A percentile compares a stretch with the other conserved stretches of the same genome.
Conservation (phyloP, 2,113 vertebrate genomes). For the Fulmarus glacialis region DNA sequence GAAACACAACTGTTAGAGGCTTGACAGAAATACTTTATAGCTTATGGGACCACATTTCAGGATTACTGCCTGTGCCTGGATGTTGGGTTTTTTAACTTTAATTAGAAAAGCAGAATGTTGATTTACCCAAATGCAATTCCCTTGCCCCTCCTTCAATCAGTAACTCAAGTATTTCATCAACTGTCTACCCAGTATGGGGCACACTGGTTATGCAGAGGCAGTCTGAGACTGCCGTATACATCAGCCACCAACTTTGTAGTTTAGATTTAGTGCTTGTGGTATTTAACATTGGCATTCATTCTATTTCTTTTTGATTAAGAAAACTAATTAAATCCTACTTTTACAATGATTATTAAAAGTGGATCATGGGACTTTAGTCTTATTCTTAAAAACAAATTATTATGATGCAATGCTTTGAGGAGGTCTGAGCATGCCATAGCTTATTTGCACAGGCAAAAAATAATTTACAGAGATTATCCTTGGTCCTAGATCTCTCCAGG, state of each 20-base stretch:
- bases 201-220: not conserved
- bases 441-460: not conserved
- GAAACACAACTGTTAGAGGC: not conserved
- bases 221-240: not conserved
- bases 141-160: not conserved
- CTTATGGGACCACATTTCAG: not conserved
- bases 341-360: not conserved
- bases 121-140: not conserved
- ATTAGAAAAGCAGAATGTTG: not conserved
- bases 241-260: not conserved
- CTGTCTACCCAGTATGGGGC: not conserved
- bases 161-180: not conserved
- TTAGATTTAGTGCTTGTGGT: not conserved
- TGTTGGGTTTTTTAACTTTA: rapidly evolving
- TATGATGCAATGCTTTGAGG: not conserved
- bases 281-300: not conserved
- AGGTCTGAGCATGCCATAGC: not conserved
- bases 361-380: not conserved
- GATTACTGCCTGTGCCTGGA: not conserved
- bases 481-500: not conserved
- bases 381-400: not conserved
- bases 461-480: not conserved
- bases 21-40: not conserved
- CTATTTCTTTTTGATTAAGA: not conserved
- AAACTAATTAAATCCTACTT: not conserved